Conservation (phyloP, 1,140 invertebrate genomes). For the Brachionus rubens region DNA sequence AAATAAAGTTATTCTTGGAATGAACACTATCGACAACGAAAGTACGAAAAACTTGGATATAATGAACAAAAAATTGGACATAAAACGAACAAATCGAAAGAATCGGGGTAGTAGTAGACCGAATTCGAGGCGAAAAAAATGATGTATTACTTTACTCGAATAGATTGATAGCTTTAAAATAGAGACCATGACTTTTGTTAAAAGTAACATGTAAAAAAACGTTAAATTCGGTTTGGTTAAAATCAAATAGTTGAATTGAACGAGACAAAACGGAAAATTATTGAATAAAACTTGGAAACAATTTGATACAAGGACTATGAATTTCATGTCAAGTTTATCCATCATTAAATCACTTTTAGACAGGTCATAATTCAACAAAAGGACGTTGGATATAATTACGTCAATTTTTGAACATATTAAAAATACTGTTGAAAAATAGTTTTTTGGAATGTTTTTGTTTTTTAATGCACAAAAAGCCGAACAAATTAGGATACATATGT, state of each 20-base stretch:
- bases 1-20: background rate
- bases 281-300: conserved; percentile 23
- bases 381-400: background rate
- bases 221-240: background rate
- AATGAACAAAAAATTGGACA: conserved; percentile 11
- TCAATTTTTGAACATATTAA: background rate
- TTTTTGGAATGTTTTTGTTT: background rate
- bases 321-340: conserved; percentile 1
- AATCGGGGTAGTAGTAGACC: background rate
- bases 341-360: background rate
- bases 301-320: background rate
- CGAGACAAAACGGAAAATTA: conserved; percentile 11
- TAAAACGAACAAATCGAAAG: background rate
- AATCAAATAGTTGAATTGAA: conserved; percentile 12
- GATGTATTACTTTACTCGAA: background rate
- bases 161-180: background rate
- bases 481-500: background rate
- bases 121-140: conserved; percentile 1
- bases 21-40: background rate
- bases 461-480: background rate
- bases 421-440: background rate
- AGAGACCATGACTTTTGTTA: background rate
- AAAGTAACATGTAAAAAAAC: background rate
- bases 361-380: background rate
- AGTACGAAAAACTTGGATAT: background rate